Evolutionary conservation across 2,888 invertebrate genomes (phyloP), one percentile per base, ranked within the genome.

Genomic region (Acanthopleura granulata): DNA sequence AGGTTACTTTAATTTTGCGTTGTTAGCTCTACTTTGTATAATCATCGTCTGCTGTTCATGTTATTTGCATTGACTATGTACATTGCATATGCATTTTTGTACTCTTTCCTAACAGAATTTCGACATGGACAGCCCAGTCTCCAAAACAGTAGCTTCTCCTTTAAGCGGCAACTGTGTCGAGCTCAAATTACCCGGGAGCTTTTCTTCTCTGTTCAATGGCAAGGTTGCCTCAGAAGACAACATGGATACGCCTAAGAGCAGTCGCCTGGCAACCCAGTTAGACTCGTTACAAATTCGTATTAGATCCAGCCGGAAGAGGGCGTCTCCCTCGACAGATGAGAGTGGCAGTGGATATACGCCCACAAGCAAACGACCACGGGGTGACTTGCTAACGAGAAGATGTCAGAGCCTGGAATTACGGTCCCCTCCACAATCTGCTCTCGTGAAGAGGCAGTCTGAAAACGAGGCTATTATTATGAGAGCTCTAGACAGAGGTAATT

Each of bases 401-500:
- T 57, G 57, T 57, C 57, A 57, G 12, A 57, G 57, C 22, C 1
- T 57, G 57, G 57, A 57, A 12, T 18, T 57, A 57, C 6, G 4
- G 3, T 22, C 57, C 57, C 12, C 57, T 22, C 57, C 57, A n/a
- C 18, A 57, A 12, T 22, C 12, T 22, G 12, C 3, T 12, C 18
- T 57, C 3, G 57, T 1, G 6, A 22, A 57, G 18, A n/a, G 18
- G 1, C 22, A 22, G 18, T 18, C n/a, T 18, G 57, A 57, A n/a
- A 18, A 57, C 18, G 57, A 57, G 57, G 57, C 57, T 22, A 12
- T 12, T 12, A 57, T 57, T 12, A 57, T 57, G 57, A 22, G 22
- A 57, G 57, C 57, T 57, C 22, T 57, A 22, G 57, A 57, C 22
- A 57, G 57, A 57, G 57, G 57, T 57, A 57, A 40, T 40, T 40